A percentile compares a stretch with the other conserved stretches of the same genome.
phyloP scores from a whole-genome alignment of 1,140 invertebrate genomes.

The Drosophila lini region DNA sequence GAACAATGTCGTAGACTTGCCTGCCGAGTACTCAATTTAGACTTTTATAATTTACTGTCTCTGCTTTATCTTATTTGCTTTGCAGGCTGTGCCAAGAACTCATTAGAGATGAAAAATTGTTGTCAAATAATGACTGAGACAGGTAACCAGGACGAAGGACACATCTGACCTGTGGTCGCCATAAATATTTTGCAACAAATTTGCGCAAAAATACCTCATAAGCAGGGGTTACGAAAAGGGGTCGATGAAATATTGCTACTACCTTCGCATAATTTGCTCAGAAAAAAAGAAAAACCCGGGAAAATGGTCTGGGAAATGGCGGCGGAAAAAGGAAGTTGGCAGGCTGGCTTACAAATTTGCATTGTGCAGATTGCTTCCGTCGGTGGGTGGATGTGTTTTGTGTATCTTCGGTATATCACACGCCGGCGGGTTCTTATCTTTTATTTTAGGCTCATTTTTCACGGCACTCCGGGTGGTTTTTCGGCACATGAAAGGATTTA shows the following conservation, averaged over 20 bases:
- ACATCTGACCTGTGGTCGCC: slow-evolving; percentile 17
- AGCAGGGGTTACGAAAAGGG: not conserved
- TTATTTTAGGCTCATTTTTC: slow-evolving; percentile 17
- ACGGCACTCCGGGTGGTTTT: slow-evolving; percentile 2
- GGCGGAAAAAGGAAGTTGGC: slow-evolving; percentile 36
- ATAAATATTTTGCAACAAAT: slow-evolving; percentile 12
- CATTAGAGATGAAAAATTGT: slow-evolving; percentile 28
- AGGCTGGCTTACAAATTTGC: slow-evolving; percentile 61
- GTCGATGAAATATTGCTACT: slow-evolving; percentile 20
- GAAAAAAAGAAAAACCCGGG: slow-evolving; percentile 1
- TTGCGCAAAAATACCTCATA: slow-evolving; percentile 3
- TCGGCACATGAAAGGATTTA: slow-evolving; percentile 1
- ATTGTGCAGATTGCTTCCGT: slow-evolving; percentile 68
- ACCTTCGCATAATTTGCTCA: slow-evolving; percentile 37
- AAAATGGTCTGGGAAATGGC: slow-evolving; percentile 21
- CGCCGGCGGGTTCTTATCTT: slow-evolving; percentile 13
- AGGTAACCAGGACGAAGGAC: not conserved
- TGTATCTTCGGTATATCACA: slow-evolving; percentile 34
- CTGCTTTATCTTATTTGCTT: slow-evolving; percentile 10
- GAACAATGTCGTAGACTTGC: slow-evolving; percentile 16
- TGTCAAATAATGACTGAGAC: slow-evolving; percentile 22
- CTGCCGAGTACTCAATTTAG: slow-evolving; percentile 9
- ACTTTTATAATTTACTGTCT: slow-evolving; percentile 11
- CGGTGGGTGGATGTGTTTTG: slow-evolving; percentile 29
- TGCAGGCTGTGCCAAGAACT: not conserved